Evolutionary conservation across 2,797 vertebrate species (phyloP), one percentile per base, ranked within the genome.

Genomic region (Falco columbarius): DNA sequence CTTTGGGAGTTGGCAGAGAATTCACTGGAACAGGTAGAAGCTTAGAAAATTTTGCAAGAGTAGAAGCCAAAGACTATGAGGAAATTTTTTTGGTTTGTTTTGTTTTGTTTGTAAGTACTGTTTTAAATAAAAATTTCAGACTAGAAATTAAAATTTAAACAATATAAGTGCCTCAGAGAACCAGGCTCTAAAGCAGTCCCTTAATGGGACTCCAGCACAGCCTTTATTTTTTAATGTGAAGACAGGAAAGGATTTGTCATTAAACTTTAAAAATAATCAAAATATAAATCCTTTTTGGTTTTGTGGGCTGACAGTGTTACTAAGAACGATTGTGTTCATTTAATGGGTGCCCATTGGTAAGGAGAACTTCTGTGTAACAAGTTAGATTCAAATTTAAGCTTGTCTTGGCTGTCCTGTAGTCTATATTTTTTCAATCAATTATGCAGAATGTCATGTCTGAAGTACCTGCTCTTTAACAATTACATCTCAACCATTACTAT

Each of bases 201-300:
- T 95, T 97, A 98, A 98, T 97, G 97, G 97, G 96, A 97, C 94
- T 97, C 80, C 38, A 84, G 77, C 86, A 92, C 56, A 79, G 97
- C 90, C 85, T 98, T 98, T 98, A 98, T 93, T 98, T 98, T 98
- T 98, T 98, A 97, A 98, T 98, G 97, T 61, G 86, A 97, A 96
- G 91, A 97, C 97, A 75, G 74, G 97, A 97, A 98, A 98, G 85
- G 83, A 97, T 97, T 98, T 97, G 95, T 98, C 98, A 98, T 98
- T 97, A 98, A 98, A 98, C 91, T 98, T 98, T 98, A 97, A 98
- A 98, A 98, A 97, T 97, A 97, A 97, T 98, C 85, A 97, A 97
- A 97, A 98, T 97, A 96, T 97, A 97, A 98, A 97, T 95, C 94
- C 90, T 97, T 97, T 97, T 97, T 98, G 94, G 97, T 98, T 95